A percentile compares a stretch with the other conserved stretches of the same genome.
Evolutionary conservation across 53 echinoderm and acorn worm genomes (phyloP).

Genomic region (Echinometra lucunter): DNA sequence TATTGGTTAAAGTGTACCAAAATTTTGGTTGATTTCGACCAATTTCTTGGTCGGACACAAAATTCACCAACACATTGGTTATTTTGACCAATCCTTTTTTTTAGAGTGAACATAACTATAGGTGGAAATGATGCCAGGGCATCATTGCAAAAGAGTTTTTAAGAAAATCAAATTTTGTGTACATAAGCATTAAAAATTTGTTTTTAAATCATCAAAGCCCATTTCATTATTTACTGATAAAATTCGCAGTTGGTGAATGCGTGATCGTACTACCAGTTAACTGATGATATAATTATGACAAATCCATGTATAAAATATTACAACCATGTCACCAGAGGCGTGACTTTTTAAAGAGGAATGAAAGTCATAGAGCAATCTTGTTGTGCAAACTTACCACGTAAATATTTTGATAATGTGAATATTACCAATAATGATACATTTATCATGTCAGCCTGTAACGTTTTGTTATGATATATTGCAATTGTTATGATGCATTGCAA

Average conservation of each 20-base stretch:
- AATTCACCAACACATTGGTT: too few species aligned
- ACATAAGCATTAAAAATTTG: too few species aligned
- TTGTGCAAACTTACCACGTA: not conserved
- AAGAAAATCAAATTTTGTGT: too few species aligned
- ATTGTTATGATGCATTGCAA: too few species aligned
- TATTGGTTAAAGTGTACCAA: too few species aligned
- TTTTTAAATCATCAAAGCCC: not conserved
- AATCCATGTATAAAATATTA: not conserved
- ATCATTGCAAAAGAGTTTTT: too few species aligned
- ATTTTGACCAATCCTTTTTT: too few species aligned
- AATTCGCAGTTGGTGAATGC: not conserved
- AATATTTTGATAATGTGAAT: constrained; percentile 6
- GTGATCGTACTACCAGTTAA: not conserved
- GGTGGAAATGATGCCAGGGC: too few species aligned
- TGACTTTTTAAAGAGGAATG: not conserved
- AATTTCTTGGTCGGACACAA: too few species aligned
- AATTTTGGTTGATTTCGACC: too few species aligned
- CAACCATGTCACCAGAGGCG: not conserved
- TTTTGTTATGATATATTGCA: not conserved
- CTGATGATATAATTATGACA: not conserved
- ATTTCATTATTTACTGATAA: not conserved
- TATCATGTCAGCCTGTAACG: not conserved
- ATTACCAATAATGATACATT: not conserved
- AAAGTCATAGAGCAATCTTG: not conserved
- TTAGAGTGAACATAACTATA: too few species aligned